Conservation (phyloP, 2,888 invertebrate genomes). For the Lampropteryx suffumata region DNA sequence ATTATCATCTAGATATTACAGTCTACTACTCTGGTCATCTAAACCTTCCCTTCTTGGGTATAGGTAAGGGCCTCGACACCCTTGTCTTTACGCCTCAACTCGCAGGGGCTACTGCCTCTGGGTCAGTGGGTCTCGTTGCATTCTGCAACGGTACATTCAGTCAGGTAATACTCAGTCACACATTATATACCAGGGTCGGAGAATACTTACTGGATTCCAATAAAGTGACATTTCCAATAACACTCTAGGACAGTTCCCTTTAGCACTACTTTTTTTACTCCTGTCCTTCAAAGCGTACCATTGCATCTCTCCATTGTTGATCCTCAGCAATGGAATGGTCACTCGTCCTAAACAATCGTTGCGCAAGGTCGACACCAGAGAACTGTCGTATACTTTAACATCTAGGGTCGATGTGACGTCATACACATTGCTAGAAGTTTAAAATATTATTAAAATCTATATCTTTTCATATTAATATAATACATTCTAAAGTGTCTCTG, state of each 20-base stretch:
- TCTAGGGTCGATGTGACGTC: conserved; percentile 68
- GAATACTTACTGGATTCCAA: conserved; percentile 69
- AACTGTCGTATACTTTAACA: conserved; percentile 61
- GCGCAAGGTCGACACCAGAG: conserved; percentile 48
- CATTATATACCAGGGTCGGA: no score
- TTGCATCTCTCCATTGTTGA: conserved; percentile 53
- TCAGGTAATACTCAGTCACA: no score
- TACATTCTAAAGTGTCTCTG: no score
- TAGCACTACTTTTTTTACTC: conserved; percentile 55
- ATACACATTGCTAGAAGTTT: conserved; percentile 61
- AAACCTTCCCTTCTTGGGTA: no score
- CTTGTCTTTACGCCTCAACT: no score
- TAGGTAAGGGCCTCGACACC: no score
- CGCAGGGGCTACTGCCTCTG: no score
- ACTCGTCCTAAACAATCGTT: conserved; percentile 61
- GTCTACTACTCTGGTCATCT: no score
- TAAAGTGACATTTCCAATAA: conserved; percentile 61
- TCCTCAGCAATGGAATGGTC: conserved; percentile 64
- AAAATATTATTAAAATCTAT: not conserved
- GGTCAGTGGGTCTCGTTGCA: no score
- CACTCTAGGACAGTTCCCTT: conserved; percentile 69
- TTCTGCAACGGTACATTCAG: no score
- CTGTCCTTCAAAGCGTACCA: conserved; percentile 72
- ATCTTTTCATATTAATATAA: no score
- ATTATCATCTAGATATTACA: no score